Conservation (phyloP, 2,113 vertebrate species). For the Poecile atricapillus region DNA sequence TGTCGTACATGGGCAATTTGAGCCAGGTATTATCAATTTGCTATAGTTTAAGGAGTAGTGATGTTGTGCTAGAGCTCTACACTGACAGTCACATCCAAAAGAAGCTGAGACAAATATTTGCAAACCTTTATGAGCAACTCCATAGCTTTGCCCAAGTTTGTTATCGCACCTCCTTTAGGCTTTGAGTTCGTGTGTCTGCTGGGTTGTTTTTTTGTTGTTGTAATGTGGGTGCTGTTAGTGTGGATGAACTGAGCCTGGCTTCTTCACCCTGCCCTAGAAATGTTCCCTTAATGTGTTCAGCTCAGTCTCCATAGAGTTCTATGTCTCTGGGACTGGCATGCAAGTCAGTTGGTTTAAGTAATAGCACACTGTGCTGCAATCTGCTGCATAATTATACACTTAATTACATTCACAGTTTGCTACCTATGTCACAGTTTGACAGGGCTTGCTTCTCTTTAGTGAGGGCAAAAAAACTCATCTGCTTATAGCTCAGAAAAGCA, state of each 20-base stretch:
- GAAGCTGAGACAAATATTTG: neutral
- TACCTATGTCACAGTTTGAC: conserved; percentile 9
- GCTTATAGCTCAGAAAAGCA: neutral
- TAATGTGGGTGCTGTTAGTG: neutral
- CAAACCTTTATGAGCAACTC: neutral
- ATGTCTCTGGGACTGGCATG: neutral
- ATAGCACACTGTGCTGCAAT: conserved; percentile 25
- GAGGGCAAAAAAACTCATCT: neutral
- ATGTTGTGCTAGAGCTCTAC: neutral
- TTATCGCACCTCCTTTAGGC: neutral
- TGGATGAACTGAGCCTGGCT: neutral
- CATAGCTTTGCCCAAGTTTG: neutral
- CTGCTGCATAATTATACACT: conserved; percentile 48
- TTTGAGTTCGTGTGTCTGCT: neutral
- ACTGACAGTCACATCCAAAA: neutral
- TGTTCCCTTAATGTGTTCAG: neutral
- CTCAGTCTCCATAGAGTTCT: fast-evolving
- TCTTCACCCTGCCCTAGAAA: neutral
- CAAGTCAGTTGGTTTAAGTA: neutral
- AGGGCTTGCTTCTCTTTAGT: neutral
- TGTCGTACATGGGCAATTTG: neutral
- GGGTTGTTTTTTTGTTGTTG: neutral
- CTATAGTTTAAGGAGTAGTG: neutral
- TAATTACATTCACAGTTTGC: conserved; percentile 51
- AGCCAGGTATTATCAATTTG: neutral